Conservation (phyloP, 2,797 vertebrate species). For the Pseudocheirus occidentalis region DNA sequence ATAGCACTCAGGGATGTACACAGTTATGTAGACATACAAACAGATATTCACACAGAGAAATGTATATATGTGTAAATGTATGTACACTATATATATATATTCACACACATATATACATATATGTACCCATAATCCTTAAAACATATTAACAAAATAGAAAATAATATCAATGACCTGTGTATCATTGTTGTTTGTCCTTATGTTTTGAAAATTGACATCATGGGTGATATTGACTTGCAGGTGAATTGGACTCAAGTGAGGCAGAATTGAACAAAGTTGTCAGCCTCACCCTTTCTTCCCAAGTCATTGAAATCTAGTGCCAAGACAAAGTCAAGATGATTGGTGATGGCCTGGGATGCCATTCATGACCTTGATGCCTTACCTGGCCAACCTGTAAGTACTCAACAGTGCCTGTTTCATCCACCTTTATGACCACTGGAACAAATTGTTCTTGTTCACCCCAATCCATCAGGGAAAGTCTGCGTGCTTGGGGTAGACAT, state of each 20-base stretch:
- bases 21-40: fast-evolving
- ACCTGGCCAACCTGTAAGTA: not conserved
- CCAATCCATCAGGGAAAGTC: not conserved
- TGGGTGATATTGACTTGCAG: not conserved
- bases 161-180: not conserved
- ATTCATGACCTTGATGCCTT: not conserved
- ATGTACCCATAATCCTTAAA: not conserved
- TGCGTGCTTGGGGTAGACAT: not conserved
- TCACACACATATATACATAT: not conserved
- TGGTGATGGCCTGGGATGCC: not conserved
- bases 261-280: not conserved
- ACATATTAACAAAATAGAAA: not conserved
- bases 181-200: not conserved
- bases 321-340: not conserved
- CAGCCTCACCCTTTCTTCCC: not conserved
- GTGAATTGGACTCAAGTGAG: not conserved
- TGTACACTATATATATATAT: not conserved
- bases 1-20: not conserved
- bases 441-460: not conserved
- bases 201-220: not conserved
- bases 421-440: not conserved
- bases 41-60: no score
- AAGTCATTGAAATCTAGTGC: not conserved
- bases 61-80: not conserved
- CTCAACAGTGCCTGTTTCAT: not conserved